Evolutionary conservation across 2,113 vertebrate genomes (phyloP), one percentile per base, ranked within the genome.

Genomic region (Nymphicus hollandicus): DNA sequence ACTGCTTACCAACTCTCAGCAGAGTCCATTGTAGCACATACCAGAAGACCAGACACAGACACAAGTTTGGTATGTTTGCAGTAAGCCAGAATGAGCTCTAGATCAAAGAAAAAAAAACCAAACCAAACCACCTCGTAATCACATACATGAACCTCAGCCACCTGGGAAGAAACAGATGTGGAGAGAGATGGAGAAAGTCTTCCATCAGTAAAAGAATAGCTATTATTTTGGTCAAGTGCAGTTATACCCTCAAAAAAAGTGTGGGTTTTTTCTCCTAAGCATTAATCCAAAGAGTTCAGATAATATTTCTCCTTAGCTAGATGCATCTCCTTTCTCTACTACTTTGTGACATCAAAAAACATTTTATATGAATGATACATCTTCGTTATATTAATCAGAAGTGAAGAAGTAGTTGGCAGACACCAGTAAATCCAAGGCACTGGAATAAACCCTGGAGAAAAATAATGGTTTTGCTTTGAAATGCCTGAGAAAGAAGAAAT

Each of bases 131-230:
- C 4, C 10, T 52, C 10, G 11, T 71, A 55, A 25, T 37, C 11
- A 29, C 1, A 18, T 9, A 31, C 7, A 50, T 25, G 35, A 72
- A 19, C 11, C 6, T 66, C n/a, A 58, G 11, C 6, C 7, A 37
- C 15, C 5, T 50, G 8, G 10, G 55, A 56, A n/a, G 13, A 74
- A 74, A 85, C 55, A 58, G 33, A 82, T 2, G 2, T 18, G 33
- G 22, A 3, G 3, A 7, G 2, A 2, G 6, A 2, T 28, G 2
- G 3, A 12, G 8, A 13, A 58, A 66, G 11, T 14, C 5, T 74
- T 50, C 71, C 16, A 39, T 28, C 18, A 25, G 14, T n/a, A 22
- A 58, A 63, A 50, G 7, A 83, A 65, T 0, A 66, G 15, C 11
- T 80, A 31, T 46, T 68, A 23, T 12, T 66, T 17, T 33, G 43